Base-by-base conservation (phyloP, 2,888 invertebrate species). In the Chydorus sphaericus region DNA sequence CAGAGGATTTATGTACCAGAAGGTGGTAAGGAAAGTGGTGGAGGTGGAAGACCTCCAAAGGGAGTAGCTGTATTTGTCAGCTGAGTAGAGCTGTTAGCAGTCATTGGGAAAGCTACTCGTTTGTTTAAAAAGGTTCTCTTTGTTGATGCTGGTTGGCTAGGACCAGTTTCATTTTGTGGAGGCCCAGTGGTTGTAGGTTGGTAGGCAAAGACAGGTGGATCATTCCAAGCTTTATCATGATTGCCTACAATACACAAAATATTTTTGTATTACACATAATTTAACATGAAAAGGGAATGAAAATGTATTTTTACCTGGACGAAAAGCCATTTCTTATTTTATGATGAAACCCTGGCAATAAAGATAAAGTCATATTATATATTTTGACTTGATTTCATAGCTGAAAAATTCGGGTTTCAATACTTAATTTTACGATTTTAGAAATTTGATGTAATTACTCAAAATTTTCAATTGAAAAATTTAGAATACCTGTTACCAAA, bases 131-230 rank as follows among this genome's bases (percentile, higher is more conserved):
- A 68, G 59, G 55, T 55, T 28, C 33, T 48, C 20, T 48, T 31
- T n/a, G 31, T 14, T n/a, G n/a, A n/a, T n/a, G n/a, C n/a, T n/a
- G n/a, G n/a, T n/a, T n/a, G n/a, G n/a, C n/a, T n/a, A n/a, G n/a
- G n/a, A n/a, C n/a, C 48, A 7, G 48, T 33, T n/a, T 30, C 28
- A 30, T 23, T 69, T 29, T 74, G 74, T 58, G 70, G 70, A 29
- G 62, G 54, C 4, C 72, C 69, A 23, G 71, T 69, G 56, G 69
- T 67, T 58, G 72, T 11, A 29, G 62, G 60, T 52, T 70, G 73
- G 61, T 74, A 77, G 1, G 74, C 68, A 56, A 75, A 69, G 58
- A 71, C 71, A 1, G 77, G 77, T 5, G 77, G 77, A 62, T 77
- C 77, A 61, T 77, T 77, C 77, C 77, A 77, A 7, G 77, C 77